Base-by-base conservation (phyloP, 2,888 invertebrate species). In the Steinernema scapterisci region DNA sequence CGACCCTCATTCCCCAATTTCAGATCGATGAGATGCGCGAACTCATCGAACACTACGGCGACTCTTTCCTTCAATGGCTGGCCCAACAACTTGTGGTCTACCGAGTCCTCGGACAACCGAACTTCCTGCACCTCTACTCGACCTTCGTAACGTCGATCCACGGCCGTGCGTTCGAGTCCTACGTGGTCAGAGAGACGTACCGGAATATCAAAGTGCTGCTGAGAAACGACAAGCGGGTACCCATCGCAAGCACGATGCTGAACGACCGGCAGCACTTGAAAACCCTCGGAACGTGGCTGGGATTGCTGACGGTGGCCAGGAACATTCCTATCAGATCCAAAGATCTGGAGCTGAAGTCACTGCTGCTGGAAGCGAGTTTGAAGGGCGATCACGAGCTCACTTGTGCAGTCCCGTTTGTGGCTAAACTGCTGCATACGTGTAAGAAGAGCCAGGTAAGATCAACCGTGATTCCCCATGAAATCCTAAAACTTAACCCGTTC, bases 321-420 rank as follows among this genome's bases (percentile, higher is more conserved):
- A 96, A 93, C 89, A 93, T 93, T 25, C 51, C 72, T 9, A 51
- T 72, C 21, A 3, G 5, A 11, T 23, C 81, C 16, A 75, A 88
- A 79, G 97, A 97, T 87, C 92, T 97, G 75, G 96, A 97, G 88
- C 89, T 97, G 74, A 97, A 97, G 90, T 92, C 95, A 21, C 90
- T 97, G 73, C 89, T 97, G 51, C 92, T 96, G 72, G 97, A 97
- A 89, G 97, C 97, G 0, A 97, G 95, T 89, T 93, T 94, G 87
- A 96, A 95, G 89, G 96, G 96, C 0, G 94, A 95, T 83, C 95
- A 97, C 87, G 97, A 97, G 88, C 90, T 97, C 48, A 90, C 97
- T n/a, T 97, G 96, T 88, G 96, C 97, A 0, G 95, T 97, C n/a
- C 97, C 97, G 0, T 97, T 97, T 89, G 94, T 96, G 11, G 97